Evolutionary conservation across 2,113 vertebrate genomes (phyloP), one percentile per base, ranked within the genome.

Genomic region (Seriola rivoliana): DNA sequence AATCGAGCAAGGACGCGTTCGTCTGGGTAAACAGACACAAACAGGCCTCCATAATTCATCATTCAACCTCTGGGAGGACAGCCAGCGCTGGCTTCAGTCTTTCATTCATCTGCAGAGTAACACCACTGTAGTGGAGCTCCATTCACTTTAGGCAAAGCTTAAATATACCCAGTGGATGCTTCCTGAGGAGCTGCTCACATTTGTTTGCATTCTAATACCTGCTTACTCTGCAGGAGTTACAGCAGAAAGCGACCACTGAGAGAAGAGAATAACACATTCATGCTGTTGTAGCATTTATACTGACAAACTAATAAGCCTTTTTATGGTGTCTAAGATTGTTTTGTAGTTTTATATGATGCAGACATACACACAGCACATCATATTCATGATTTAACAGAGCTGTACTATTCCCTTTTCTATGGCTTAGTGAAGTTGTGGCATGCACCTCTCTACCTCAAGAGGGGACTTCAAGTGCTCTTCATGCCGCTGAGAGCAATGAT

Each of bases 11-110:
- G 83, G 82, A 64, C 60, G 54, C 23, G 44, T 81, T 83, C 4
- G 72, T 90, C 86, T 85, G 63, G 50, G 80, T 81, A 82, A 93
- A 91, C 84, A 80, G 88, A 89, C 79, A 82, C 65, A 72, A 90
- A 75, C 69, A 32, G 60, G 77, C 34, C 70, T 93, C 86, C 80
- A 90, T 92, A 89, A 93, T 92, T 93, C 81, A 90, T 93, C 60
- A 66, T 76, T 87, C 66, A 88, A 81, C 84, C 79, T 90, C 78
- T 81, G 81, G 90, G 82, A 92, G 90, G 83, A 88, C 78, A 84
- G 87, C 74, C 92, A 88, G 66, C 5, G 0, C 50, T 38, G 38
- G 71, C 88, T 57, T 57, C 67, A 80, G 80, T 74, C 76, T 84
- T 76, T 89, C 85, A 89, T 90, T 90, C 87, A 89, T 73, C 85